Base-by-base conservation (phyloP, 1,140 invertebrate genomes). In the Drosophila azteca region DNA sequence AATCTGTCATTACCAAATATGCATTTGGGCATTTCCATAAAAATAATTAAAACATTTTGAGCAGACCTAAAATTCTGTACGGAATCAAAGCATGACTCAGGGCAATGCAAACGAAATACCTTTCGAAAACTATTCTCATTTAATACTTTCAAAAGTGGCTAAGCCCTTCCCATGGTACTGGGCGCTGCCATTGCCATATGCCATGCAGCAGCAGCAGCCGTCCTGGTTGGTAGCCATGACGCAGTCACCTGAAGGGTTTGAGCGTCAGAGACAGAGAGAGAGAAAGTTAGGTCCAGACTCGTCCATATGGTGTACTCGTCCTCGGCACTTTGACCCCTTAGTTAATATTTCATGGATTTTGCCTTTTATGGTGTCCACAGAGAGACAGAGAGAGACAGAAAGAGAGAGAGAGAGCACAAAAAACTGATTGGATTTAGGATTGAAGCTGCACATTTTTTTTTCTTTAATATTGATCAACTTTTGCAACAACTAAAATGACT, bases 331-430 rank as follows among this genome's bases (percentile, higher is more conserved):
- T 72, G 50, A 71, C 73, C 73, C 49, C 73, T 68, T 76, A 67
- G 63, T 74, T 64, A 58, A 68, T 66, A 76, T 60, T 60, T 67
- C 55, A 76, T 76, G 71, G 31, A 45, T 26, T 61, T 44, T 44
- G 3, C 51, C 45, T 50, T 69, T 57, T 58, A 69, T 49, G 66
- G 20, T 17, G 55, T 13, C 15, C 29, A 44, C 17, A 35, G 9
- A 31, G 9, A 44, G 5, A 26, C 0, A 5, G 31, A 17, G 11
- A 39, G n/a, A 20, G 17, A 20, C 17, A 20, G 17, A 35, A 7
- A 31, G 7, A 44, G 0, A 26, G 5, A 39, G 15, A 5, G 31
- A 17, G 11, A 39, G n/a, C 26, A 39, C 22, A 49, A 57, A 63
- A 69, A 69, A 49, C 29, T 68, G 44, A 62, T 70, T 62, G 44